Evolutionary conservation across 1,140 invertebrate genomes (phyloP).

Genomic region (Cepaea nemoralis): DNA sequence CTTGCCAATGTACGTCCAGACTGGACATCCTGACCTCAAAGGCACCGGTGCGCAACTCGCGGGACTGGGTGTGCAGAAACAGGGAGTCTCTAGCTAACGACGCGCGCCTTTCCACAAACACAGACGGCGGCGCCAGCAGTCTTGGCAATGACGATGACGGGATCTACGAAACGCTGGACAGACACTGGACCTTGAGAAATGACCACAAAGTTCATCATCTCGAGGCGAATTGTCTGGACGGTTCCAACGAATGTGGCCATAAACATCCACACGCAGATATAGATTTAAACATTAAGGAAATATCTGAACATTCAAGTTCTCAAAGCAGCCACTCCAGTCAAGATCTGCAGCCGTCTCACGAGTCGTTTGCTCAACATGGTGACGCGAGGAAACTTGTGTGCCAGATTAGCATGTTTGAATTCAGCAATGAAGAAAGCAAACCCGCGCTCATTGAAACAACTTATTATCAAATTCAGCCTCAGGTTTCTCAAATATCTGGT

Average conservation of each 20-base stretch:
- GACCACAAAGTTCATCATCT: not conserved
- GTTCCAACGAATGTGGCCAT: no score
- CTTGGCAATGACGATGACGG: not conserved
- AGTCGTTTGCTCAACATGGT: not conserved
- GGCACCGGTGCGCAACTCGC: not conserved
- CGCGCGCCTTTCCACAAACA: not conserved
- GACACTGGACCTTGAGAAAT: not conserved
- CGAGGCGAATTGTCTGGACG: not conserved
- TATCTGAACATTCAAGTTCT: not conserved
- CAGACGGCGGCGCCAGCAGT: not conserved
- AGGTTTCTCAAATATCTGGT: not conserved
- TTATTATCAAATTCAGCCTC: not conserved
- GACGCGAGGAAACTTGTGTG: not conserved
- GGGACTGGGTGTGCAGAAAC: not conserved
- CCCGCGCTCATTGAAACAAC: not conserved
- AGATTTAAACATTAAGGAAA: no score
- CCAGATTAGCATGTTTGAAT: conserved; percentile 17
- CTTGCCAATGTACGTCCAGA: not conserved
- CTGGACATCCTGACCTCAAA: not conserved
- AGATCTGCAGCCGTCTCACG: not conserved
- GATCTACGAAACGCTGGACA: conserved; percentile 21
- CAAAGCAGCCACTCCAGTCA: not conserved
- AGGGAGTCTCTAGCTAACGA: not conserved
- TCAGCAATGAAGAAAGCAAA: not conserved
- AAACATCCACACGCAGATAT: no score